Evolutionary conservation across 2,113 vertebrate genomes (phyloP), one percentile per base, ranked within the genome.

Genomic region (Planiliza haematocheilus): DNA sequence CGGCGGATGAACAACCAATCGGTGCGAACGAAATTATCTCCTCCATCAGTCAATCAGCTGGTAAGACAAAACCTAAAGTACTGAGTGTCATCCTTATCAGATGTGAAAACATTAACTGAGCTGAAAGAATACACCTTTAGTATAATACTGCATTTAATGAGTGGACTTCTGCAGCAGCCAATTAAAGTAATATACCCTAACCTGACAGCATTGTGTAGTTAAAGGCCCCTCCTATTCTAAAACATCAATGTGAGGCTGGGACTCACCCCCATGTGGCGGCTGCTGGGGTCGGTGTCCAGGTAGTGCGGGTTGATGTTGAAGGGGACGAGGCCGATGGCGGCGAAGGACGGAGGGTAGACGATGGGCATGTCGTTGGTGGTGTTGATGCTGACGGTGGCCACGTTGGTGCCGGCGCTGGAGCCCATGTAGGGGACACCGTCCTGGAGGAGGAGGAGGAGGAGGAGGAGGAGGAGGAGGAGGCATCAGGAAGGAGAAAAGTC

Each of bases 281-380:
- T 96, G 83, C 82, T 85, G 41, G 70, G 69, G 70, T 96, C 93
- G 10, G 92, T 8, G 48, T 97, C 96, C 89, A 95, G 86, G 83
- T 92, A 97, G 86, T 97, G 96, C 0, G 95, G 95, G 75, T 96
- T 97, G 75, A 97, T 96, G 88, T 96, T 97, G 84, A 97, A 97
- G 68, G 96, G 94, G 43, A 96, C 93, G 71, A 97, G 92, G 64
- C 92, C 94, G 24, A 96, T 89, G 70, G 95, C 95, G 18, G 86
- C 34, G 73, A 96, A 90, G 64, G 93, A 93, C 36, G 95, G 95
- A 7, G 95, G 96, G 75, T 83, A 96, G 70, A 96, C 94, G 69
- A 96, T 95, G 58, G 96, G 96, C 95, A 96, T 96, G 91, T 97
- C 95, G 49, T 97, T 97, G 79, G 95, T 97, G 64, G 95, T 96